Evolutionary conservation across 1,140 invertebrate genomes (phyloP), one percentile per base, ranked within the genome.

Genomic region (Drosophila albomicans): DNA sequence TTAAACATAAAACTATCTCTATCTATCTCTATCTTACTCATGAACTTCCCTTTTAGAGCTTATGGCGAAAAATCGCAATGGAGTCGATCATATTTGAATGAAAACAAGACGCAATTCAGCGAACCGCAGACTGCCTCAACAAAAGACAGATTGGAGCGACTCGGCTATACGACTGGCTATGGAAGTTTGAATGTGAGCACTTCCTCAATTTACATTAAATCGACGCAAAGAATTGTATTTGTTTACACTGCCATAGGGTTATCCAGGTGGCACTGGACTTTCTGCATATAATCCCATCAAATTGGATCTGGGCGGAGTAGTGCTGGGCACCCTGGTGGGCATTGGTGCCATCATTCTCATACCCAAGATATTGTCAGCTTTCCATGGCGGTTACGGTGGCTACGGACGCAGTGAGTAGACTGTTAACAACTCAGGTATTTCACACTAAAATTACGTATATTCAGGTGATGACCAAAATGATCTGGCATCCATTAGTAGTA

Each of bases 271-370:
- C 8, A 94, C 94, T 43, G 94, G 94, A 11, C 76, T 93, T 3
- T 93, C 94, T 1, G 89, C 92, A 1, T 96, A 96, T 63, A 94
- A 95, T 7, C 96, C 96, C 1, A 93, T 96, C n/a, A 97, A 96
- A 92, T 95, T 97, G 41, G 96, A 97, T 78, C 92, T 97, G 1
- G 96, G 96, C 4, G 96, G 96, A n/a, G 94, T 97, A 28, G 93
- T 97, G 2, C 91, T 97, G 6, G 96, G 96, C 0, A 96, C 96
- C 5, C 94, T 97, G 0, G 93, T 97, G 48, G 96, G 96, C 2
- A 94, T 97, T 32, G 96, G 96, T 20, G 96, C 96, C 1, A 94
- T 97, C 45, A 93, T 97, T 7, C 94, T 97, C 0, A 93, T 97
- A 25, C 96, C 96, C 0, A 97, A 97, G 91, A 88, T 97, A 16